Evolutionary conservation across 2,113 vertebrate species (phyloP), one percentile per base, ranked within the genome.

Genomic region (Engystomops pustulosus): DNA sequence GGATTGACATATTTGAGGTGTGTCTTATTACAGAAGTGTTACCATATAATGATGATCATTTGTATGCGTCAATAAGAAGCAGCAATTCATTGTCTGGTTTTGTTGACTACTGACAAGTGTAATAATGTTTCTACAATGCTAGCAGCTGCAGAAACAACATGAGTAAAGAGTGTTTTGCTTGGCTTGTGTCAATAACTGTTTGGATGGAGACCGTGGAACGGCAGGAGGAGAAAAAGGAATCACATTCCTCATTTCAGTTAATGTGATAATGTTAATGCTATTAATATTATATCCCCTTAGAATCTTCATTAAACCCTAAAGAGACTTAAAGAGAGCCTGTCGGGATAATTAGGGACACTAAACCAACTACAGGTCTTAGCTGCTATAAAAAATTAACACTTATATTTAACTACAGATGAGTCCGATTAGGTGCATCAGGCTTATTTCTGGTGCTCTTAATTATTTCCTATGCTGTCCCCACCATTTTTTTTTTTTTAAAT

Each of bases 11-110:
- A 47, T 23, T 10, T 8, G 23, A 47, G 25, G 67, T 67, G 45
- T 81, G 67, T 41, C 44, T 38, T 81, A 10, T 81, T 81, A 49
- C 15, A 25, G 41, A 20, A 41, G 79, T 55, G 65, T 70, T 70
- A 77, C 27, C 51, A 71, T 53, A 41, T 49, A 83, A 83, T 76
- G 55, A 75, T 23, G 55, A 65, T 27, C 51, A 65, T 83, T 67
- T 83, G 41, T 62, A 72, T 44, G 23, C 30, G 18, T 75, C 53
- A 76, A 15, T 47, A 67, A 47, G 38, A 32, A 23, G 25, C 27
- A 36, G 12, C 32, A 44, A 17, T 62, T 49, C 18, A 74, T 75
- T 75, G 41, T 25, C 6, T 23, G 6, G 45, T 45, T 25, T 72
- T 58, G 32, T 41, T 75, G 68, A 36, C 34, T 58, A 36, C 41